Evolutionary conservation across 2,113 vertebrate species (phyloP).

Genomic region (Psophia crepitans): DNA sequence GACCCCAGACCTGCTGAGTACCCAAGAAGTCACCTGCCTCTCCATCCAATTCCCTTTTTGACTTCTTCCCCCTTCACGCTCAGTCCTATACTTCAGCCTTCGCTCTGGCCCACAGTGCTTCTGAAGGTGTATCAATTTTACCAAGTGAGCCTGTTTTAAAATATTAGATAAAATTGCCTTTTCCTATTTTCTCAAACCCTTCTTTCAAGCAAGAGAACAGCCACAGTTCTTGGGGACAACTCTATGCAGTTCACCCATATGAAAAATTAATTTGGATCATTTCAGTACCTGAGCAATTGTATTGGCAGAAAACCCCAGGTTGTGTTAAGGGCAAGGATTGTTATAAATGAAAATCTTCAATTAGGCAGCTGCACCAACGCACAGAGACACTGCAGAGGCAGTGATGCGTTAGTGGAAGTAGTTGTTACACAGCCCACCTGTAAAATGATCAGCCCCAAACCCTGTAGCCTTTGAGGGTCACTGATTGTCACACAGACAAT

Average conservation of each 20-base stretch:
- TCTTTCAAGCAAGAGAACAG: neutral
- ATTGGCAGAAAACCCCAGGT: neutral
- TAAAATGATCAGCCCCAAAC: neutral
- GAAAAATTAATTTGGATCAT: neutral
- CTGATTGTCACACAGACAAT: neutral
- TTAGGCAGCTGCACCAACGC: neutral
- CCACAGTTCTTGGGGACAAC: neutral
- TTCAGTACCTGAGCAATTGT: neutral
- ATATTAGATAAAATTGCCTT: neutral
- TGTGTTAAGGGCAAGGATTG: accelerated
- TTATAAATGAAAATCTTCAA: neutral
- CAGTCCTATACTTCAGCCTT: neutral
- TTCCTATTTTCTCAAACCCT: neutral
- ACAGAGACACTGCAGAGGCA: neutral
- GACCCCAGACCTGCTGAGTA: neutral
- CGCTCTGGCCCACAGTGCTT: neutral
- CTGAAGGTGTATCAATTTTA: neutral
- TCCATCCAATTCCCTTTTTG: neutral
- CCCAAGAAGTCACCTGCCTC: neutral
- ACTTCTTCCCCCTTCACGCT: neutral
- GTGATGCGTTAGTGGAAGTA: neutral
- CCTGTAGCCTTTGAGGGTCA: neutral
- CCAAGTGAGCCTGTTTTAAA: neutral
- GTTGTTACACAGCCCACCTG: neutral
- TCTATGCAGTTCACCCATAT: neutral